Conservation (phyloP, 2,888 invertebrate species). For the Euclidia mi region DNA sequence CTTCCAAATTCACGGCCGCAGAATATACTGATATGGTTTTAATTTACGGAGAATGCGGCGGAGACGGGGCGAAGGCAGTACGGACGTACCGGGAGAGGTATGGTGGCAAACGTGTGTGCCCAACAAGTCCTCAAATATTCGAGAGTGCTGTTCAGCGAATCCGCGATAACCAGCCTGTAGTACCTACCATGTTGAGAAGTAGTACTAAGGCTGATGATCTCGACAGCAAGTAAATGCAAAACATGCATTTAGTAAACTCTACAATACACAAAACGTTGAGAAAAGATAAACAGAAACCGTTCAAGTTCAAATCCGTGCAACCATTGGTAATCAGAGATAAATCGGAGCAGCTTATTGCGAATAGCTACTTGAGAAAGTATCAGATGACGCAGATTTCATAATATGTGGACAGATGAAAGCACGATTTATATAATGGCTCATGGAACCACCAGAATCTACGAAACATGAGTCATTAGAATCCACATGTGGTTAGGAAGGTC, state of each 20-base stretch:
- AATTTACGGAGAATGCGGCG: slow-evolving; percentile 3
- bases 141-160: too few relatives aligned
- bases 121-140: too few relatives aligned
- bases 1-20: not conserved
- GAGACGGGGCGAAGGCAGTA: not conserved
- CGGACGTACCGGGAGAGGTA: slow-evolving; percentile 1
- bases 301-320: too few relatives aligned
- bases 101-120: not conserved
- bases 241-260: too few relatives aligned
- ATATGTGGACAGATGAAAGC: slow-evolving; percentile 12
- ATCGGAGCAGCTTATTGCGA: too few relatives aligned
- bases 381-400: not conserved
- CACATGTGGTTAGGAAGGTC: not conserved
- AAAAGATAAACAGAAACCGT: too few relatives aligned
- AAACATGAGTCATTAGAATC: slow-evolving; percentile 2
- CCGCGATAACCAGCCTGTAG: too few relatives aligned
- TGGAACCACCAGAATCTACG: slow-evolving; percentile 11
- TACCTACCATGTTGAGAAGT: too few relatives aligned
- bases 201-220: too few relatives aligned
- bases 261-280: too few relatives aligned
- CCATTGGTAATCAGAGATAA: too few relatives aligned
- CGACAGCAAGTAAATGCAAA: too few relatives aligned
- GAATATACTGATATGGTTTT: slow-evolving; percentile 6
- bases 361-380: not conserved
- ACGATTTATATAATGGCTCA: slow-evolving; percentile 13